Base-by-base conservation (phyloP, 2,797 vertebrate genomes). In the Hozukius guyotensis region DNA sequence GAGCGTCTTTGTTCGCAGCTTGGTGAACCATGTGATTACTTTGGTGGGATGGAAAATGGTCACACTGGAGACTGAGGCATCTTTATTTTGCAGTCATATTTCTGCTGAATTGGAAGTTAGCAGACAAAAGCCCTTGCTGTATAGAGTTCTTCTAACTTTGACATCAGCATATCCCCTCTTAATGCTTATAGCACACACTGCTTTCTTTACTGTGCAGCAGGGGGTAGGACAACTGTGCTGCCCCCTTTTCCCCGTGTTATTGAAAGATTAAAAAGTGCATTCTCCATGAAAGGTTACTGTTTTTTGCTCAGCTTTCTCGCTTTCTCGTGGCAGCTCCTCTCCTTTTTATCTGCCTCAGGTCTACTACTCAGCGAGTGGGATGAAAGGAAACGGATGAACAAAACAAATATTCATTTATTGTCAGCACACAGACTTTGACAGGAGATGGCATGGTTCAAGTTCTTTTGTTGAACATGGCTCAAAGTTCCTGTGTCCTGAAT, bases 321-420 rank as follows among this genome's bases (percentile, higher is more conserved):
- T 90, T 78, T 84, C 77, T 81, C 73, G 1, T 81, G 79, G 90
- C 89, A 75, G 90, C 86, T 81, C 76, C 57, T 85, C 75, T 75
- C 31, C 59, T 75, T 85, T 83, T 86, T 87, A 89, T 89, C 84
- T 86, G 31, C 80, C 80, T 78, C 81, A 82, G 88, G 90, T 92
- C 81, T 89, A 32, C 83, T 88, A 91, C 88, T 88, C 81, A 78
- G 72, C 53, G 81, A 92, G 89, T 87, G 87, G 91, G 95, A 95
- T 94, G 92, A 95, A 96, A 95, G 90, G 78, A 87, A 88, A 65
- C 57, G 29, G 46, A 86, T 86, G 85, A 95, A 92, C 90, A 93
- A 89, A 93, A 90, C 56, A 80, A 72, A 91, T 78, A 72, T 87
- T 90, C 85, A 93, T 95, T 93, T 94, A 91, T 88, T 91, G 85